A percentile compares a stretch with the other conserved stretches of the same genome.
phyloP scores from a whole-genome alignment of 2,888 invertebrate genomes.

The Pollenia labialis region DNA sequence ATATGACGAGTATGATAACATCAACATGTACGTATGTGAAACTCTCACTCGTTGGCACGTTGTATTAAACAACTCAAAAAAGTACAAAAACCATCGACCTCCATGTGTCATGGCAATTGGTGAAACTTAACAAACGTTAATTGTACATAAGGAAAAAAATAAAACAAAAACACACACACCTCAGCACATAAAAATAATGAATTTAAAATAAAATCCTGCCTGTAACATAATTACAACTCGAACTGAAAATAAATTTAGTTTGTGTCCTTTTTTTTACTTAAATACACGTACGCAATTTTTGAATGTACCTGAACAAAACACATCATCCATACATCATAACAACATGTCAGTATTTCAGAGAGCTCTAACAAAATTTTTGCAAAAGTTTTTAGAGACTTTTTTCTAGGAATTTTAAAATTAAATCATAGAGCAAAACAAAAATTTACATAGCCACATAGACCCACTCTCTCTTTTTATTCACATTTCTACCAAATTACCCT shows the following conservation, averaged over 20 bases:
- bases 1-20: conserved; percentile 15
- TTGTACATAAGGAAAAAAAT: background rate
- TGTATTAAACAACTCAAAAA: conserved; percentile 26
- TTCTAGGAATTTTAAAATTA: background rate
- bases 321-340: conserved; percentile 15
- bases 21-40: background rate
- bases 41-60: background rate
- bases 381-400: background rate
- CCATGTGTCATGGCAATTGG: conserved; percentile 22
- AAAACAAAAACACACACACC: background rate
- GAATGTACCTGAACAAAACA: background rate
- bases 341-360: conserved; percentile 33
- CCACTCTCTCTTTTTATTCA: background rate
- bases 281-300: background rate
- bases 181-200: background rate
- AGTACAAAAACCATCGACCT: conserved; percentile 2
- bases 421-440: background rate
- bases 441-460: background rate
- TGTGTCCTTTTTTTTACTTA: background rate
- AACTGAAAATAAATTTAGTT: background rate
- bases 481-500: too few species aligned
- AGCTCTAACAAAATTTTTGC: conserved; percentile 1
- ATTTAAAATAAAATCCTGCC: conserved; percentile 5
- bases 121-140: conserved; percentile 1
- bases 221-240: conserved; percentile 4